A percentile compares a stretch with the other conserved stretches of the same genome.
Conservation (phyloP, 2,113 vertebrate genomes). For the Micronisus gabar region DNA sequence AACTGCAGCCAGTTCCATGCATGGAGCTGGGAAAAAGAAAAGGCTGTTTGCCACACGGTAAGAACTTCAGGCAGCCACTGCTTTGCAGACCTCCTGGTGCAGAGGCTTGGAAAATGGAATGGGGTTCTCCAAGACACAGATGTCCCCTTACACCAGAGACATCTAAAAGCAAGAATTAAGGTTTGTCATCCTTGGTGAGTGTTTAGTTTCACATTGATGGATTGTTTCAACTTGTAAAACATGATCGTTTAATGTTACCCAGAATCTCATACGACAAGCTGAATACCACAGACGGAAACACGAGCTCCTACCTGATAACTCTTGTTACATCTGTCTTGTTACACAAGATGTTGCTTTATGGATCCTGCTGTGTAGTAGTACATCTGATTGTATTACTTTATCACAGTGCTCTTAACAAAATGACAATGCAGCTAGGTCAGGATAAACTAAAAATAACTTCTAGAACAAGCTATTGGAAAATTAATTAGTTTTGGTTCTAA, state of each 20-base stretch:
- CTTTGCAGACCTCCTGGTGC: background rate
- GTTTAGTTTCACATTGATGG: background rate
- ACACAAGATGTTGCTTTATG: background rate
- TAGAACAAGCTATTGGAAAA: constrained; percentile 26
- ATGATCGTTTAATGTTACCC: background rate
- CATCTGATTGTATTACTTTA: background rate
- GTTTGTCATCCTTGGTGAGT: background rate
- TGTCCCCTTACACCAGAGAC: background rate
- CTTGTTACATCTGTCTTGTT: background rate
- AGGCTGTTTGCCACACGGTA: background rate
- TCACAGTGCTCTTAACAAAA: constrained; percentile 9
- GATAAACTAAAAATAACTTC: constrained; percentile 54
- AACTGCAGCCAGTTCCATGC: background rate
- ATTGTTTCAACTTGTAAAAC: background rate
- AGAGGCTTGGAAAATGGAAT: background rate
- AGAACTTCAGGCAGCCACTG: background rate
- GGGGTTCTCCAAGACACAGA: background rate
- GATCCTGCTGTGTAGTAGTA: background rate
- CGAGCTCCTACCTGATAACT: background rate
- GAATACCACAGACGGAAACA: background rate
- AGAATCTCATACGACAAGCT: background rate
- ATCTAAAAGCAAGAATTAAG: background rate
- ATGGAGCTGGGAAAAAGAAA: background rate
- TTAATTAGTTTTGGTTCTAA: constrained; percentile 47
- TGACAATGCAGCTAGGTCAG: constrained; percentile 26